phyloP scores from a whole-genome alignment of 2,797 vertebrate species.

The Crocodylus rhombifer region DNA sequence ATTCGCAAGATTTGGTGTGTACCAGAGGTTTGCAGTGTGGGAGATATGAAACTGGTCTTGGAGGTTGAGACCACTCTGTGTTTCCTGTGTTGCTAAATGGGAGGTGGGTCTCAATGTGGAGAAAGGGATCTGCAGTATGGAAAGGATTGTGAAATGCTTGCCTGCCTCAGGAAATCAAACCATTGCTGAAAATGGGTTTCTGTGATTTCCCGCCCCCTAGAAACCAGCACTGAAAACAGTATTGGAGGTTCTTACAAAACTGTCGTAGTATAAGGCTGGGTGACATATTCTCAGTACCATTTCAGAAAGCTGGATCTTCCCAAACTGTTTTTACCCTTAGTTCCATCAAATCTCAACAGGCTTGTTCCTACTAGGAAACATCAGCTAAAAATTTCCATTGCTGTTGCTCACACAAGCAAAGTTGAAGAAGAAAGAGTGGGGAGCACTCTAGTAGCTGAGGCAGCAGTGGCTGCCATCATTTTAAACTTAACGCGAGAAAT shows the following conservation, averaged over 20 bases:
- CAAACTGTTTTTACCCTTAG: background rate
- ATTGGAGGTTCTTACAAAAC: background rate
- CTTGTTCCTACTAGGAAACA: background rate
- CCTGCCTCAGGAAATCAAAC: background rate
- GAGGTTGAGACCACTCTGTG: background rate
- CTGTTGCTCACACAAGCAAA: background rate
- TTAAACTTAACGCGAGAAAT: background rate
- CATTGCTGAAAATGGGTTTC: background rate
- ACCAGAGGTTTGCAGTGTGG: background rate
- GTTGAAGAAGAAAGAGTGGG: background rate
- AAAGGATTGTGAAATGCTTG: background rate
- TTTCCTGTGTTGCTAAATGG: background rate
- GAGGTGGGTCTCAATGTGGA: background rate
- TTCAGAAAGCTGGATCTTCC: background rate
- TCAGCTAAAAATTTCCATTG: background rate
- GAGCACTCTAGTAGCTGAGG: background rate
- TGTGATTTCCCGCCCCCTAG: background rate
- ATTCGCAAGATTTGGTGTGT: background rate
- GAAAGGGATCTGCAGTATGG: background rate
- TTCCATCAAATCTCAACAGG: background rate
- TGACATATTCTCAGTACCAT: rapidly evolving
- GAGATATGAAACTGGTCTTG: background rate
- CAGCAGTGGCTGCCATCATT: background rate
- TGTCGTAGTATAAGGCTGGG: background rate
- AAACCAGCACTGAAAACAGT: background rate